phyloP scores from a whole-genome alignment of 2,113 vertebrate genomes.

The Oryctolagus cuniculus region mOryCun1.1 NC_091435.1:173172501-173173000 shows the following conservation, averaged over 20 bases:
- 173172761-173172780: conserved; percentile 86
- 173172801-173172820: conserved; percentile 88
- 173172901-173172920: conserved; percentile 84
- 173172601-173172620: conserved; percentile 86
- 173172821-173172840: conserved; percentile 85
- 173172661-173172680: conserved; percentile 72
- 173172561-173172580: conserved; percentile 86
- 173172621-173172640: conserved; percentile 87
- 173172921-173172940: conserved; percentile 87
- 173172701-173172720: conserved; percentile 84
- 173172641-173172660: conserved; percentile 90
- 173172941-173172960: conserved; percentile 87
- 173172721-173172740: conserved; percentile 75
- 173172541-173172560: conserved; percentile 84
- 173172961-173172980: conserved; percentile 85
- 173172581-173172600: conserved; percentile 88
- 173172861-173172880: conserved; percentile 81
- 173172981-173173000: conserved; percentile 80
- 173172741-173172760: conserved; percentile 83
- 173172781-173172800: conserved; percentile 89
- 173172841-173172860: conserved; percentile 77
- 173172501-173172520: conserved; percentile 48
- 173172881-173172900: conserved; percentile 79
- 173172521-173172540: conserved; percentile 61
- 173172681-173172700: conserved; percentile 82